phyloP scores from a whole-genome alignment of 2,113 vertebrate species.

The Procavia capensis region DNA sequence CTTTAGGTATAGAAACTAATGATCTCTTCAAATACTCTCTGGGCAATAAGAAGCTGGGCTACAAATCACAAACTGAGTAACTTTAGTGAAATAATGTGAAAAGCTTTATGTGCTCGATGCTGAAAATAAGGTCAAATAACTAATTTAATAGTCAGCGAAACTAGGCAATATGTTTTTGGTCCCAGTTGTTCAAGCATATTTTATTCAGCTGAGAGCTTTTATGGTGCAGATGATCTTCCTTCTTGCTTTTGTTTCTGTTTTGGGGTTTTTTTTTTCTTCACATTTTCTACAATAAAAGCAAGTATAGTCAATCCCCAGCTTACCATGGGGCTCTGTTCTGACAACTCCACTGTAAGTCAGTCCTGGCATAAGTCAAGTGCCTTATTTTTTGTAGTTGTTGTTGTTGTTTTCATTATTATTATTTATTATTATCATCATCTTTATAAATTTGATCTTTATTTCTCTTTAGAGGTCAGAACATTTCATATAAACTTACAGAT shows the following conservation, averaged over 20 bases:
- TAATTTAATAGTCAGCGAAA: constrained; percentile 28
- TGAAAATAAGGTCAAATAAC: constrained; percentile 36
- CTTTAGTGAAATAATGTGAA: not conserved
- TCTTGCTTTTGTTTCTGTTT: not conserved
- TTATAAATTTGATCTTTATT: not conserved
- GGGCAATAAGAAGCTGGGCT: not conserved
- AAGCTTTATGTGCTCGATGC: not conserved
- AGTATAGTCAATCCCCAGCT: not conserved
- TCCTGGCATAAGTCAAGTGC: not conserved
- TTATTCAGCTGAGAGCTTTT: not conserved
- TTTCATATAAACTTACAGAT: too few relatives aligned
- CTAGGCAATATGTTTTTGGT: not conserved
- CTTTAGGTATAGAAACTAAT: not conserved
- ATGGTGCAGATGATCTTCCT: not conserved
- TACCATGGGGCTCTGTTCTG: not conserved
- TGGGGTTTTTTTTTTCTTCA: too few relatives aligned
- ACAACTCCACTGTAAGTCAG: too few relatives aligned
- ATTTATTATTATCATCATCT: not conserved
- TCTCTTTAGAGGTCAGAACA: not conserved
- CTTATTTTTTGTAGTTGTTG: not conserved
- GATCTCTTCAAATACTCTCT: not conserved
- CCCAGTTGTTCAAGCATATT: not conserved
- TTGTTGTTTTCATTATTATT: not conserved
- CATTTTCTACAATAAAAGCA: constrained; percentile 5
- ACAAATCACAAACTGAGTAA: not conserved